Base-by-base conservation (phyloP, 2,113 vertebrate genomes). In the Centrocercus urophasianus region DNA sequence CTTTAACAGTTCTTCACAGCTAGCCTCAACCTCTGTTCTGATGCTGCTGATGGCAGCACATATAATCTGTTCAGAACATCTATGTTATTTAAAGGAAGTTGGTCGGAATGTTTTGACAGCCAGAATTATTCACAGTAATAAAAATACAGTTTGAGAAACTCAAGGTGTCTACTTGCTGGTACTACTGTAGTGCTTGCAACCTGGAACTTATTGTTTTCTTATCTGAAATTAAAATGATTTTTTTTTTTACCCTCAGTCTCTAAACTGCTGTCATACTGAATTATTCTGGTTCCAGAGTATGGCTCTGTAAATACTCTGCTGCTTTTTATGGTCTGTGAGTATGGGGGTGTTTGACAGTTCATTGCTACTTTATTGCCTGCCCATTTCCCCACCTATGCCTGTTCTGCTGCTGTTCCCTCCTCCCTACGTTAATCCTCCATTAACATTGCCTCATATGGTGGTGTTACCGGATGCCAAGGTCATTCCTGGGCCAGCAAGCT, bases 401-500 rank as follows among this genome's bases (percentile, higher is more conserved):
- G 36, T 93, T 91, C 93, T 83, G 50, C 40, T 79, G 54, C 54
- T 45, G 14, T 71, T 45, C 27, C 83, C 72, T 87, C 57, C 74
- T 82, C 52, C 47, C 25, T 78, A 18, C 12, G 5, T 78, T 95
- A 94, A 69, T 93, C 24, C 57, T 81, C 73, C 40, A 45, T 95
- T 95, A 95, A 61, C 52, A 78, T 86, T 54, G 52, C 52, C 52
- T 28, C 14, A 1, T 40, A 42, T 81, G 69, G 65, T 15, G 60
- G 14, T 69, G 75, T 64, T 75, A 70, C 89, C 80, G 20, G 34
- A 86, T 95, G 94, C 76, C 89, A 90, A 97, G 91, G 95, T 95
- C 85, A 72, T 43, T 95, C 48, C n/a, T 82, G 22, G 77, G 69
- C 75, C 65, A 91, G 69, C 30, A 91, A 88, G 79, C 6, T 87